These are phyloP conservation scores for Cephalopachus bancanus DNA, from an alignment of 2,797 vertebrate genomes.

Conservation along the genomic window DNA sequence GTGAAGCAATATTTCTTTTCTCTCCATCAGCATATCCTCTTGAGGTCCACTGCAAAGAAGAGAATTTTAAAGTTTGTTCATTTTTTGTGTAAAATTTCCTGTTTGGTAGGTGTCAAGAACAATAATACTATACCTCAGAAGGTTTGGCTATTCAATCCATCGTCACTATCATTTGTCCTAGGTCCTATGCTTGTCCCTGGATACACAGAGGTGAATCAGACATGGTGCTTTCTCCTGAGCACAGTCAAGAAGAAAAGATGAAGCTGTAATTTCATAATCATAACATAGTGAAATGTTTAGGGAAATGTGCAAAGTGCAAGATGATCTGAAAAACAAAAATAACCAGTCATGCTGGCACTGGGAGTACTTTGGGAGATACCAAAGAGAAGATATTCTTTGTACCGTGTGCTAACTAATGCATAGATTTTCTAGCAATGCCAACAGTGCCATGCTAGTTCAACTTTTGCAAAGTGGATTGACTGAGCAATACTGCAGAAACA, in stretches of 20 bases:
- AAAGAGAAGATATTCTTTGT: not conserved
- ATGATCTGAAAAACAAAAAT: not conserved
- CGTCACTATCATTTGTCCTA: not conserved
- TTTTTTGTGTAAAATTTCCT: conserved; percentile 42
- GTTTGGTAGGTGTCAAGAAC: not conserved
- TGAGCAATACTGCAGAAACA: not conserved
- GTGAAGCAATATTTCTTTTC: not conserved
- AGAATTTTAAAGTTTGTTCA: conserved; percentile 33
- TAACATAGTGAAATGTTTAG: not conserved
- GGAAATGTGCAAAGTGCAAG: not conserved
- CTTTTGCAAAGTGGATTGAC: not conserved
- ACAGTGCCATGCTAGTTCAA: not conserved
- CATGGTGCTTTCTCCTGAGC: not conserved
- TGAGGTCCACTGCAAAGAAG: not conserved
- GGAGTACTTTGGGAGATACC: not conserved
- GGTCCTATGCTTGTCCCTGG: not conserved
- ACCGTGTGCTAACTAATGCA: not conserved
- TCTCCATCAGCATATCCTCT: not conserved
- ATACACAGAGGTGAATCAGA: not conserved
- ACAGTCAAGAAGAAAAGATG: not conserved
- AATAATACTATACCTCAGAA: conserved; percentile 23
- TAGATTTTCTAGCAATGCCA: not conserved
- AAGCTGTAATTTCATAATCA: not conserved
- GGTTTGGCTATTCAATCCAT: not conserved
- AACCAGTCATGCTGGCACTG: too few relatives aligned